Percentiles rank a stretch among this genome's conserved stretches.
These are phyloP conservation scores for Mesitornis unicolor DNA, from an alignment of 2,113 vertebrate species.

Conservation along the genomic window DNA sequence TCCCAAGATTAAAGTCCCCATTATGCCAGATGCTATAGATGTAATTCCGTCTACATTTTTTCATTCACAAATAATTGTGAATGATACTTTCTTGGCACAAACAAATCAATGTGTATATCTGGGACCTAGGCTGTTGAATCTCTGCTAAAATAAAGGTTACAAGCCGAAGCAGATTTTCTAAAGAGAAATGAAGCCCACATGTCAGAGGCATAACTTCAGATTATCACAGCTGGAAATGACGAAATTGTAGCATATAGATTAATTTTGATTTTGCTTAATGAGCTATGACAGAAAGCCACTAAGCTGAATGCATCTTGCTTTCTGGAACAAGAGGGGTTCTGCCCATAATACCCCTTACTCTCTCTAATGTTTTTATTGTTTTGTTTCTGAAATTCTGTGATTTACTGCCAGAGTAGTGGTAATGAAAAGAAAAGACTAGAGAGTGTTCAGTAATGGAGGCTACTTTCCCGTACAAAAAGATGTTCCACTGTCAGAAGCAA, in stretches of 20 bases:
- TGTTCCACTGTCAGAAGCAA: neutral
- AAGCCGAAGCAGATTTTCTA: neutral
- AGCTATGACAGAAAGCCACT: neutral
- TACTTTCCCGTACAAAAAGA: neutral
- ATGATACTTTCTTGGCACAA: neutral
- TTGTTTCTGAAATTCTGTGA: neutral
- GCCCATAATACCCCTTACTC: neutral
- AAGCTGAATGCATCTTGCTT: neutral
- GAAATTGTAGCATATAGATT: neutral
- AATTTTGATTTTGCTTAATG: constrained; percentile 10
- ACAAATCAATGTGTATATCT: neutral
- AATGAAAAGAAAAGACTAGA: neutral
- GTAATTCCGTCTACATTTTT: neutral
- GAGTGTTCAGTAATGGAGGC: neutral
- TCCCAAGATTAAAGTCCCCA: neutral
- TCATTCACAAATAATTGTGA: neutral
- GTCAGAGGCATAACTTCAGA: neutral
- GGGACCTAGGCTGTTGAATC: neutral
- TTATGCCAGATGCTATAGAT: neutral
- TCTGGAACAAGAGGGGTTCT: neutral
- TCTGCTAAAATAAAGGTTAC: neutral
- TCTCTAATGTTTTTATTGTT: neutral
- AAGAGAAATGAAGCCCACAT: neutral
- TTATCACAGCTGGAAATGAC: constrained; percentile 1
- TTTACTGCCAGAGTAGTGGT: neutral